Conservation (phyloP, 2,113 vertebrate species). For the Salminus brasiliensis region DNA sequence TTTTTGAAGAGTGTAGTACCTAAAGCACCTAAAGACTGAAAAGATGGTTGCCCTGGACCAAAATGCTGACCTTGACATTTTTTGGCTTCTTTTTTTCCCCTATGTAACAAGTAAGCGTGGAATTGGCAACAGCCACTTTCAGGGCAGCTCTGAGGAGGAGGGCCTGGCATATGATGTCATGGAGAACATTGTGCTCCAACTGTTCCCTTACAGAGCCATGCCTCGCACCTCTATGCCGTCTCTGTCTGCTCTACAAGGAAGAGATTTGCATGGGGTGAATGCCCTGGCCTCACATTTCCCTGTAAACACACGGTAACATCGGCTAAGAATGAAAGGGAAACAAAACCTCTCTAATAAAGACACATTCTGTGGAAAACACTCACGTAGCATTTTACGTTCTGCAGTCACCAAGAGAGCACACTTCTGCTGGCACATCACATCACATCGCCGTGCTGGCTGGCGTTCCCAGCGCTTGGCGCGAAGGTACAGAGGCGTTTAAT, state of each 20-base stretch:
- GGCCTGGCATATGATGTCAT: slow-evolving; percentile 9
- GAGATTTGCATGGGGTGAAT: slow-evolving; percentile 35
- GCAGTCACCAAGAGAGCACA: not conserved
- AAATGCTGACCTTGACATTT: not conserved
- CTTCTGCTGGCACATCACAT: not conserved
- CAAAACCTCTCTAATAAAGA: not conserved
- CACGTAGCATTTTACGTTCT: not conserved
- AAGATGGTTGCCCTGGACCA: not conserved
- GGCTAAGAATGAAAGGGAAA: not conserved
- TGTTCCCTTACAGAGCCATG: not conserved
- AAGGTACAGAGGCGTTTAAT: not conserved
- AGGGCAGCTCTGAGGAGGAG: not conserved
- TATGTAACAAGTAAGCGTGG: not conserved
- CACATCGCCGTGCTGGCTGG: not conserved
- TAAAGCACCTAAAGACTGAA: too few species aligned
- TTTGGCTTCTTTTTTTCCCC: not conserved
- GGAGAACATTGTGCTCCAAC: not conserved
- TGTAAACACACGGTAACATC: slow-evolving; percentile 9
- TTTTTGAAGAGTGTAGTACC: not conserved
- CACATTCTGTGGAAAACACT: not conserved
- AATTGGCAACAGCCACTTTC: slow-evolving; percentile 2
- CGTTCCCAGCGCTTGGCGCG: not conserved
- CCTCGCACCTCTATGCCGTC: not conserved
- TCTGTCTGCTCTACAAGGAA: slow-evolving; percentile 1
- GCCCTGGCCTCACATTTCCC: slow-evolving; percentile 29